Base-by-base conservation (phyloP, 2,797 vertebrate species). In the Malurus splendens region DNA sequence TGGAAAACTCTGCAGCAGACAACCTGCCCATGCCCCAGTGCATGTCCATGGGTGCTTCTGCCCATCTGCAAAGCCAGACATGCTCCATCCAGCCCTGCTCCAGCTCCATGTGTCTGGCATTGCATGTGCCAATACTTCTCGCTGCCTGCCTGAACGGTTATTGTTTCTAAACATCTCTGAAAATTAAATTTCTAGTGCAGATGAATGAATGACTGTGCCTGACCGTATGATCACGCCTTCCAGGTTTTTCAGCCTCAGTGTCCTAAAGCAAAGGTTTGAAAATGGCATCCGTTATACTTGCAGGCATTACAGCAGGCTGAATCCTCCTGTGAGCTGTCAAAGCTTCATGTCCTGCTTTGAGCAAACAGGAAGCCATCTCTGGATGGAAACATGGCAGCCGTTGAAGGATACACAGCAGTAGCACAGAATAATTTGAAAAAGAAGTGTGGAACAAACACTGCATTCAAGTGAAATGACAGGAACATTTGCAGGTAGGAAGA, bases 401-500 rank as follows among this genome's bases (percentile, higher is more conserved):
- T 78, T 75, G 81, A 75, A 55, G 52, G 17, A n/a, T 19, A 59
- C 28, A 56, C 19, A 83, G 48, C 44, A 60, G 52, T 32, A 66
- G 50, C 42, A 54, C 15, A n/a, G 45, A 73, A 52, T 54, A 56
- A 64, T 73, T 82, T 83, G 67, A 38, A 52, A 79, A 82, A 82
- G 27, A 22, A 90, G 1, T 23, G 28, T 70, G 36, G 41, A 66
- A 86, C 71, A 74, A 94, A 64, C 25, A 18, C 42, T 89, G 18
- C 39, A 60, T 82, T 33, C 56, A 64, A 50, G 18, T 82, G 57
- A 94, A 74, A 79, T 14, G 22, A 33, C 51, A 88, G 52, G 28
- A 90, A 73, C 38, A 55, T 70, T 93, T 59, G 64, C 75, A 89
- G 90, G 85, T 94, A 92, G 75, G 38, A 95, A 90, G 55, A 93